Evolutionary conservation across 2,113 vertebrate genomes (phyloP).

Genomic region (Tachycineta bicolor): DNA sequence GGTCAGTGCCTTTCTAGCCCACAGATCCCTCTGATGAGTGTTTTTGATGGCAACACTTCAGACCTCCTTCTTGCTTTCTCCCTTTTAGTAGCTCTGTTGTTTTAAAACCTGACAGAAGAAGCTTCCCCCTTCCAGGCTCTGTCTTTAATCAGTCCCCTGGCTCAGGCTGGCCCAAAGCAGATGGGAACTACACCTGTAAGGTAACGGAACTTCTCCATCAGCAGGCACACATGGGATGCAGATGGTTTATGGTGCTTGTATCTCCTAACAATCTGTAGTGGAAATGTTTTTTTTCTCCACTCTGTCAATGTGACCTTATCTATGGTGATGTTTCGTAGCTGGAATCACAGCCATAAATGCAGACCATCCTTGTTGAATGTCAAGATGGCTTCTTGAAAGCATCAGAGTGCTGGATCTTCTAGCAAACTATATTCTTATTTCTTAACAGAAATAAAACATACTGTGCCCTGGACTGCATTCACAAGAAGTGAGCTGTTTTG

Average conservation of each 20-base stretch:
- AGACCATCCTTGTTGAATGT: neutral
- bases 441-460: neutral
- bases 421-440: neutral
- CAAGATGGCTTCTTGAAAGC: neutral
- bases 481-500: neutral
- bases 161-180: neutral
- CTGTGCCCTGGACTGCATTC: neutral
- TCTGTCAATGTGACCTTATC: neutral
- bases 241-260: neutral
- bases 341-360: neutral
- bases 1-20: neutral
- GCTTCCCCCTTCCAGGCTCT: neutral
- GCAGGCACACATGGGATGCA: neutral
- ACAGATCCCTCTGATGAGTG: neutral
- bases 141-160: neutral
- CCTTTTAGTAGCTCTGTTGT: neutral
- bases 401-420: neutral
- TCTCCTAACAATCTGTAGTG: neutral
- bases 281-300: neutral
- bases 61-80: neutral
- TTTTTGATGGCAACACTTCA: neutral
- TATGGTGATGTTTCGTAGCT: neutral
- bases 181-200: neutral
- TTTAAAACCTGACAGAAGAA: neutral
- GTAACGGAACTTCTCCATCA: neutral